Base-by-base conservation (phyloP, 2,797 vertebrate species). In the Uromys caudimaculatus region DNA sequence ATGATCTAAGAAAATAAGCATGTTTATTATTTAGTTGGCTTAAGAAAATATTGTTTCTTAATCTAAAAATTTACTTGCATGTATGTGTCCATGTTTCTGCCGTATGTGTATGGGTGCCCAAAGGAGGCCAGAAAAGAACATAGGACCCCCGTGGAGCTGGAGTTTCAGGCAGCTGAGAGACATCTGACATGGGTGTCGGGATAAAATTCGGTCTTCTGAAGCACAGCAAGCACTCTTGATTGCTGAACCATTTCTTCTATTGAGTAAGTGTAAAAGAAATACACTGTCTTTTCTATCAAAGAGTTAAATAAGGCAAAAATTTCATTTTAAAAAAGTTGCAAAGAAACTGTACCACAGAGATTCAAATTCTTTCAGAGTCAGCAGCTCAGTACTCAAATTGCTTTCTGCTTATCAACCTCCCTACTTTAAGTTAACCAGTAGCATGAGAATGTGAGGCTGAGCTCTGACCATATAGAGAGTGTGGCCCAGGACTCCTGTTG, bases 11-110 rank as follows among this genome's bases (percentile, higher is more conserved):
- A 52, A 16, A 82, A 82, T 58, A 82, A 38, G 54, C 14, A 0
- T 82, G 84, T 38, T 44, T 62, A 4, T 38, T 82, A 83, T 92
- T 89, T 83, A 88, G 94, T 73, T 41, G 87, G 71, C 47, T 92
- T 86, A 75, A 52, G 82, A 50, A 89, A 95, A 21, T 47, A 47
- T 47, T 35, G 17, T 38, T 84, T 83, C 60, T 44, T 64, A 47
- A 12, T 35, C 47, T 35, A 32, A 62, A 64, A 32, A 3, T 12
- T 47, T 47, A 3, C 6, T 21, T 64, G 41, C 6, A 27, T 64
- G 82, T 35, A 47, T 64, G 41, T 50, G 29, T 23, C 29, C 21
- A 23, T 47, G 60, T 50, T 17, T 38, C 52, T 81, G 78, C 11
- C 52, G 50, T 58, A 47, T 44, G 17, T 84, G 17, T 84, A 4